Evolutionary conservation across 2,888 invertebrate species (phyloP).

Genomic region (Melipona beecheii): DNA sequence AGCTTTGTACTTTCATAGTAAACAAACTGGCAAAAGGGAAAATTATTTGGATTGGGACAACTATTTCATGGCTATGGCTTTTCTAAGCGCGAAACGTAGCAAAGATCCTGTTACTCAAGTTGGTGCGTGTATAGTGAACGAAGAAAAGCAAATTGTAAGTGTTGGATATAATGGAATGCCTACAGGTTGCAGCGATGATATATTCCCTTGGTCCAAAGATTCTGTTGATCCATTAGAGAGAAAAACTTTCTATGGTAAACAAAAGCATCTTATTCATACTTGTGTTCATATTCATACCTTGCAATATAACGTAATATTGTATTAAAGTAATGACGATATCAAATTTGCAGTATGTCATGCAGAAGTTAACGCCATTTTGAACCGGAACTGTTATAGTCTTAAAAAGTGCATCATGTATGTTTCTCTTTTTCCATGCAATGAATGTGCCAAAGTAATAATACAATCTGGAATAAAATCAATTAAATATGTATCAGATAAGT

Average conservation of each 20-base stretch:
- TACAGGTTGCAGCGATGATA: conserved; percentile 93
- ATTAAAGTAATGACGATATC: background rate
- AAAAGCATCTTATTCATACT: background rate
- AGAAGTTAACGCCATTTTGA: conserved; percentile 98
- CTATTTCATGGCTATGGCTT: conserved; percentile 97
- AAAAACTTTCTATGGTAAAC: conserved; percentile 94
- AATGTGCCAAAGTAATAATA: conserved; percentile 98
- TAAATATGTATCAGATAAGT: conserved; percentile 93
- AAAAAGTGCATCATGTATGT: conserved; percentile 94
- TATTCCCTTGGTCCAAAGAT: conserved; percentile 94
- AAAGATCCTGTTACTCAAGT: conserved; percentile 98
- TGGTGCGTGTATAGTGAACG: conserved; percentile 97
- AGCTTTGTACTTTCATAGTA: background rate
- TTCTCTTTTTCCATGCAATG: conserved; percentile 97
- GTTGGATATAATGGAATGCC: conserved; percentile 99
- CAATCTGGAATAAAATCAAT: conserved; percentile 94
- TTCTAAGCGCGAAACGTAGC: conserved; percentile 95
- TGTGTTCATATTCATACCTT: background rate
- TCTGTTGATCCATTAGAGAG: conserved; percentile 87
- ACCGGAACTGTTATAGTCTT: conserved; percentile 92
- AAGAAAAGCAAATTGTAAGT: conserved; percentile 94
- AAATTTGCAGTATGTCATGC: conserved; percentile 94
- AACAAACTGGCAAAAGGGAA: conserved; percentile 84
- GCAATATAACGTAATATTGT: background rate
- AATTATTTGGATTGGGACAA: conserved; percentile 95